phyloP scores from a whole-genome alignment of 1,140 invertebrate genomes.

The Galendromus occidentalis region DNA sequence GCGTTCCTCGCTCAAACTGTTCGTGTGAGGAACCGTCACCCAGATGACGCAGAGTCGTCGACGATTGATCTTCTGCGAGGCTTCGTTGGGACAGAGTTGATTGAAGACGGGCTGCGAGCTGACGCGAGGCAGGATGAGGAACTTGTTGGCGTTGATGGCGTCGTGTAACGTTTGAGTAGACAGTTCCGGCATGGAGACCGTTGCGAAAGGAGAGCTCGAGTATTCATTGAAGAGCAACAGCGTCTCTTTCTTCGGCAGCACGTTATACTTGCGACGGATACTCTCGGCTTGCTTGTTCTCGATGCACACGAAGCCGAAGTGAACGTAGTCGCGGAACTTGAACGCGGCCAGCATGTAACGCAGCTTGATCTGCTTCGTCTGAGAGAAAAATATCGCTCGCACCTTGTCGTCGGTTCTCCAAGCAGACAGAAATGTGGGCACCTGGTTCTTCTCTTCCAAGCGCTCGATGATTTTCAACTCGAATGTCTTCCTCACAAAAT shows the following conservation, averaged over 20 bases:
- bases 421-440: slow-evolving; percentile 56
- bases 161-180: slow-evolving; percentile 64
- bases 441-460: slow-evolving; percentile 43
- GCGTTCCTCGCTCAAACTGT: neutral
- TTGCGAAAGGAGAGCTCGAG: slow-evolving; percentile 51
- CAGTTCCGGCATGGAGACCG: slow-evolving; percentile 64
- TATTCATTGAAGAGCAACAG: slow-evolving; percentile 81
- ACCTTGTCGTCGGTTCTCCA: slow-evolving; percentile 71
- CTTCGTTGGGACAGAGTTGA: slow-evolving; percentile 66
- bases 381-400: slow-evolving; percentile 66
- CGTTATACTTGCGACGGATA: slow-evolving; percentile 38
- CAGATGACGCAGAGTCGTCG: slow-evolving; percentile 70
- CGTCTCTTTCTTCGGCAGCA: slow-evolving; percentile 54
- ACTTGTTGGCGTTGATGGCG: slow-evolving; percentile 68
- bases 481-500: slow-evolving; percentile 62
- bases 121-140: slow-evolving; percentile 60
- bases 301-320: slow-evolving; percentile 51
- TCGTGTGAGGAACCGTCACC: slow-evolving; percentile 33
- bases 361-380: slow-evolving; percentile 46
- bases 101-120: slow-evolving; percentile 72
- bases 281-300: slow-evolving; percentile 18
- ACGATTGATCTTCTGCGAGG: slow-evolving; percentile 40
- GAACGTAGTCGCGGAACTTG: slow-evolving; percentile 56
- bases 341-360: slow-evolving; percentile 72
- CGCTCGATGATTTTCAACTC: slow-evolving; percentile 51